Conservation (phyloP, 2,113 vertebrate species). For the Pipa parva region DNA sequence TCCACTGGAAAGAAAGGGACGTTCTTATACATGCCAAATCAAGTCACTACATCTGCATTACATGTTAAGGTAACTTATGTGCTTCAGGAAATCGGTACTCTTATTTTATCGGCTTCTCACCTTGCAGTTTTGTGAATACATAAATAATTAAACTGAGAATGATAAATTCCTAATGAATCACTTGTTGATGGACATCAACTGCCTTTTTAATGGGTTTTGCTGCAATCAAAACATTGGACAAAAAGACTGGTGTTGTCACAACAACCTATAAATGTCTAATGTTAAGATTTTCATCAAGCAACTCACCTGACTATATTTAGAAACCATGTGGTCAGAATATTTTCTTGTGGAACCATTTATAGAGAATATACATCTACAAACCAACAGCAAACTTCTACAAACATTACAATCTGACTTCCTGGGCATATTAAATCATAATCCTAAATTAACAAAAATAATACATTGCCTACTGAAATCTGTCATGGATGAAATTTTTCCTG, state of each 20-base stretch:
- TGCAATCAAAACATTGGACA: not conserved
- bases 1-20: not conserved
- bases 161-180: conserved; percentile 16
- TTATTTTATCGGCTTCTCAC: not conserved
- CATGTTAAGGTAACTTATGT: not conserved
- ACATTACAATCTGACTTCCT: no score
- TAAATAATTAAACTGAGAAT: conserved; percentile 5
- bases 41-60: not conserved
- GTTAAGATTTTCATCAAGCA: no score
- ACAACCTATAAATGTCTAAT: not conserved
- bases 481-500: no score
- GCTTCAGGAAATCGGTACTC: not conserved
- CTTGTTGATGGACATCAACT: conserved; percentile 9
- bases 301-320: no score
- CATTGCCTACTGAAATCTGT: no score
- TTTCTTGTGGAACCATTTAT: no score
- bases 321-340: no score
- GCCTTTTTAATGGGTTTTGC: not conserved
- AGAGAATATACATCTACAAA: no score
- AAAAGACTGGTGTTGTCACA: conserved; percentile 5
- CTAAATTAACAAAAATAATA: no score
- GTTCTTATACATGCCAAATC: not conserved
- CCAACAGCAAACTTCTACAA: no score
- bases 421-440: no score
- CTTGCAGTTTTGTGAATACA: not conserved